Evolutionary conservation across 1,140 invertebrate species (phyloP), one percentile per base, ranked within the genome.

Genomic region (Papilio polytes): DNA sequence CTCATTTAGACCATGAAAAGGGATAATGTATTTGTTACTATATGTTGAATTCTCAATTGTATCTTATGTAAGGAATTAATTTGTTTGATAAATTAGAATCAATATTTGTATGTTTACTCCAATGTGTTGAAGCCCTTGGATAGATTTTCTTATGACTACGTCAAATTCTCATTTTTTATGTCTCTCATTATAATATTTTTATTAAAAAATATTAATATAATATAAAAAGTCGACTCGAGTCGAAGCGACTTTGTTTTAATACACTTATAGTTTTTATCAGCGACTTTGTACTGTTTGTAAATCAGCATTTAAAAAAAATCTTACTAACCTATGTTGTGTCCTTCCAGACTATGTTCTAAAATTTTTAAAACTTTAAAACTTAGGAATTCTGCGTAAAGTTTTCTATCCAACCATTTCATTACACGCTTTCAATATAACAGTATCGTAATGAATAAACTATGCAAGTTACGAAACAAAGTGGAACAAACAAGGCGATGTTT

Each of bases 401-500:
- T 59, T 59, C 56, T 20, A 59, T 2, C 18, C 56, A 9, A n/a
- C n/a, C 18, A 8, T 59, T 36, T 36, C 31, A 20, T 59, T 8
- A 20, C 56, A 36, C 18, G 51, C 51, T 48, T 48, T 4, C 31
- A 36, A 36, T 36, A 36, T 36, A 36, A 44, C 51, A 63, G 8
- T 59, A 13, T 41, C 13, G 31, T 63, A 78, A 78, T 78, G 76
- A 78, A 78, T 78, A 78, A 78, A 78, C 76, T 63, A 66, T 31
- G 63, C 18, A n/a, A 78, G 76, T 59, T 78, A 36, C 3, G 46
- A 77, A 77, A 59, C 74, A 77, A 77, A 77, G 13, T 63, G 76
- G 9, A 78, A 78, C 76, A 78, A 63, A 78, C 76, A 78, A 78
- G 76, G 56, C 51, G 46, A 31, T 77, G 76, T 78, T 78, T 78